Evolutionary conservation across 1,140 invertebrate genomes (phyloP).

Genomic region (Cyclina sinensis): DNA sequence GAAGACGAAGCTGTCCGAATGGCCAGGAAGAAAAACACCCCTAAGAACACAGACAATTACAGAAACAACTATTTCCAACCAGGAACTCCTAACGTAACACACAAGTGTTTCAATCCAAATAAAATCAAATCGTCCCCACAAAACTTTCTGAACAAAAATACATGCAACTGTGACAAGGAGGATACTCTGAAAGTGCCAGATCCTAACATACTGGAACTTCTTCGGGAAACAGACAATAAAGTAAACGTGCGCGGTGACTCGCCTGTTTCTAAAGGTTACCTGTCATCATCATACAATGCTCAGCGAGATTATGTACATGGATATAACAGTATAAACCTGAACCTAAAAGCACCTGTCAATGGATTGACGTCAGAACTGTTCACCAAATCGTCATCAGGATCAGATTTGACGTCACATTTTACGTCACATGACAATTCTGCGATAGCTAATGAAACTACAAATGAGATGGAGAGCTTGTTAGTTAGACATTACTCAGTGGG

Average conservation of each 20-base stretch:
- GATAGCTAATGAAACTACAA: not conserved
- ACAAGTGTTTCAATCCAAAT: not conserved
- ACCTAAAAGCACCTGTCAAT: constrained; percentile 9
- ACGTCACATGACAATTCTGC: not conserved
- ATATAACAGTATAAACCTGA: constrained; percentile 10
- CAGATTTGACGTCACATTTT: constrained; percentile 35
- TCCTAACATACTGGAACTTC: constrained; percentile 67
- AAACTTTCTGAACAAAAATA: constrained; percentile 16
- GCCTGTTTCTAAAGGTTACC: not conserved
- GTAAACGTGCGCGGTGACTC: not conserved
- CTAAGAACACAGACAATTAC: constrained; percentile 24
- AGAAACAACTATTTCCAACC: constrained; percentile 52
- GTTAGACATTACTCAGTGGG: constrained; percentile 52
- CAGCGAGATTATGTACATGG: not conserved
- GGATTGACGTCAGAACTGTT: not conserved
- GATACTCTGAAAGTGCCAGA: constrained; percentile 39
- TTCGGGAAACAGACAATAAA: constrained; percentile 65
- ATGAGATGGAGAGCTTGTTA: constrained; percentile 16
- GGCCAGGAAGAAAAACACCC: not conserved
- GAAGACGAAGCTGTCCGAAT: constrained; percentile 76
- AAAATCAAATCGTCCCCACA: constrained; percentile 25
- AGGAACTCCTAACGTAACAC: constrained; percentile 20
- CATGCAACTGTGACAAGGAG: constrained; percentile 10
- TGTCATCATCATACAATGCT: not conserved
- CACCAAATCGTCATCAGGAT: constrained; percentile 37